A percentile compares a stretch with the other conserved stretches of the same genome.
Conservation (phyloP, 2,113 vertebrate species). For the Sapayoa aenigma region DNA sequence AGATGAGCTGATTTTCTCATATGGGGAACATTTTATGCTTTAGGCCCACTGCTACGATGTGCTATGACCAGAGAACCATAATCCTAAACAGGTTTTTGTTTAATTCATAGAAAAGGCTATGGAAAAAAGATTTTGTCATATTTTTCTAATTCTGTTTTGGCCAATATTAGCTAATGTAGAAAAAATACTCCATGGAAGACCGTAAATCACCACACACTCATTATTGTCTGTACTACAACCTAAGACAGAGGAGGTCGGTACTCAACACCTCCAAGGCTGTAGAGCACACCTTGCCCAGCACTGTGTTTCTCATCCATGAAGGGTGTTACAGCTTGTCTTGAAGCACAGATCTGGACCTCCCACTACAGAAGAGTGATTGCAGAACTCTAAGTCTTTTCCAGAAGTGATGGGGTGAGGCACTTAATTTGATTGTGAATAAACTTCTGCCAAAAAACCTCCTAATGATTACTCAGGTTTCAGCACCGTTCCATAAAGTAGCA, state of each 20-base stretch:
- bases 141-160: neutral
- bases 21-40: neutral
- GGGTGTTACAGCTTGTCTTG: neutral
- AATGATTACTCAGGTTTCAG: neutral
- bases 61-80: neutral
- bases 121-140: neutral
- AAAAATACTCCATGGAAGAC: neutral
- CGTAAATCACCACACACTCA: neutral
- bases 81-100: neutral
- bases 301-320: neutral
- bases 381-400: neutral
- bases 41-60: neutral
- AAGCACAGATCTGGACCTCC: neutral
- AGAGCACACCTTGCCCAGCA: neutral
- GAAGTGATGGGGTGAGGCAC: neutral
- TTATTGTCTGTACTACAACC: neutral
- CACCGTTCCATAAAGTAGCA: neutral
- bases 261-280: neutral
- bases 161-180: neutral
- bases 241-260: no score
- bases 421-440: neutral
- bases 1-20: neutral
- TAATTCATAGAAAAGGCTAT: neutral
- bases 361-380: neutral
- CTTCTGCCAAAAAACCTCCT: neutral